A percentile compares a stretch with the other conserved stretches of the same genome.
Conservation (phyloP, 1,140 invertebrate species). For the Drosophila orosa region DNA sequence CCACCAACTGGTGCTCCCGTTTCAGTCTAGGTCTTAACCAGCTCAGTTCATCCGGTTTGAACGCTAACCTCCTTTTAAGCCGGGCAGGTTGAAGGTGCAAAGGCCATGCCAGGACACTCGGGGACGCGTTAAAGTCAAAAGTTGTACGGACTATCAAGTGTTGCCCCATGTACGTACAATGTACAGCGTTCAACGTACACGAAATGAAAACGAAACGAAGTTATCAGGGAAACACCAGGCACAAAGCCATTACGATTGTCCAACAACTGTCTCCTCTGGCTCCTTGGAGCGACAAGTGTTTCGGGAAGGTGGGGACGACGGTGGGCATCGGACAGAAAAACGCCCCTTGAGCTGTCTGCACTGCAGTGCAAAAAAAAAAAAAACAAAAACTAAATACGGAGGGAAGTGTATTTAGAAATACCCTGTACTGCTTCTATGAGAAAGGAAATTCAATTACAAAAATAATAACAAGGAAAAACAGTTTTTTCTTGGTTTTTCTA, state of each 20-base stretch:
- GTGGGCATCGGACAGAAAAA: not conserved
- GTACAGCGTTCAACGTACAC: slow-evolving; percentile 25
- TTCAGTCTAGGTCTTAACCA: slow-evolving; percentile 7
- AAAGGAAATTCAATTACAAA: not conserved
- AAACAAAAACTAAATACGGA: not conserved
- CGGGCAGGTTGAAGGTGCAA: slow-evolving; percentile 3
- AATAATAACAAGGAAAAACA: not conserved
- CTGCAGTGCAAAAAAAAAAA: slow-evolving; percentile 1
- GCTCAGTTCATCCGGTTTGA: slow-evolving; percentile 29
- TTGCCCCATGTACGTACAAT: slow-evolving; percentile 40
- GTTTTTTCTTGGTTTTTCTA: not conserved
- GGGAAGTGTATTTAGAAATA: not conserved
- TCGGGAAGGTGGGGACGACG: slow-evolving; percentile 11
- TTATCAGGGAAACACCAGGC: slow-evolving; percentile 62
- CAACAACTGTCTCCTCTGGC: slow-evolving; percentile 19
- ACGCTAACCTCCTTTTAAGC: slow-evolving; percentile 16
- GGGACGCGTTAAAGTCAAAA: slow-evolving; percentile 74
- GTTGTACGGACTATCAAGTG: slow-evolving; percentile 64
- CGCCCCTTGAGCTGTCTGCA: slow-evolving; percentile 37
- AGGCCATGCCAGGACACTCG: slow-evolving; percentile 58
- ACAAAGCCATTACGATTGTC: slow-evolving; percentile 65
- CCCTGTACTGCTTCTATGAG: not conserved
- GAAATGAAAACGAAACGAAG: slow-evolving; percentile 73
- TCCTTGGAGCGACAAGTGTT: slow-evolving; percentile 62
- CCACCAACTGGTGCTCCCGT: slow-evolving; percentile 12